phyloP scores from a whole-genome alignment of 2,113 vertebrate species.

The Chionis minor region DNA sequence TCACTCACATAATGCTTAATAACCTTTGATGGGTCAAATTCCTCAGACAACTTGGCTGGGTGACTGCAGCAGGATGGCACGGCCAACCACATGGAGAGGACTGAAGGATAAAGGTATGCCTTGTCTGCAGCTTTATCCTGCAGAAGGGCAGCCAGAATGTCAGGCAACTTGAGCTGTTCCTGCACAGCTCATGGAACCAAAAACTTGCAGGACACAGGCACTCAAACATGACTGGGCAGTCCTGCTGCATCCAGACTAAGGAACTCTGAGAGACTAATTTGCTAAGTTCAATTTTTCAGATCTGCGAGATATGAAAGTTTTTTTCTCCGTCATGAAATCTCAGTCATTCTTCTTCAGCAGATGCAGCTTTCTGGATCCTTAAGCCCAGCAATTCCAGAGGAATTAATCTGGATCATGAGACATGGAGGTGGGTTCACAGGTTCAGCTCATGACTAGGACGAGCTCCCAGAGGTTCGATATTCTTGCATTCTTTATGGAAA shows the following conservation, averaged over 20 bases:
- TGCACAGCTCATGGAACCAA: background rate
- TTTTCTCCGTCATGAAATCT: background rate
- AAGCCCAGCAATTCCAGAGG: background rate
- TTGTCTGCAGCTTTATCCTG: background rate
- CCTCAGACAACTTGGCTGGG: background rate
- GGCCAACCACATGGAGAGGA: background rate
- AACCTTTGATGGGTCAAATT: background rate
- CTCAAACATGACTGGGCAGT: rapidly evolving
- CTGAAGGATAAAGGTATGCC: background rate
- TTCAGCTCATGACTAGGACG: background rate
- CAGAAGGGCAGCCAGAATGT: background rate
- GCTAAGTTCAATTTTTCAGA: background rate
- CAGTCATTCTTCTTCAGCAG: background rate
- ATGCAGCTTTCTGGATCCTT: background rate
- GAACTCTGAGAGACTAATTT: background rate
- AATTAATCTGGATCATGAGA: too few relatives aligned
- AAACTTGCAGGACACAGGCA: background rate
- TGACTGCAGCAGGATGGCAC: background rate
- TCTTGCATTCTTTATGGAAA: background rate
- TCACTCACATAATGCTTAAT: background rate
- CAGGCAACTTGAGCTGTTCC: background rate
- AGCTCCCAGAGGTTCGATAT: background rate
- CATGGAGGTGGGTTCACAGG: background rate
- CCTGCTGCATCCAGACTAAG: background rate
- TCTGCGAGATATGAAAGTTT: background rate